A percentile compares a stretch with the other conserved stretches of the same genome.
Evolutionary conservation across 2,797 vertebrate genomes (phyloP).

Genomic region (Amniataba percoides): DNA sequence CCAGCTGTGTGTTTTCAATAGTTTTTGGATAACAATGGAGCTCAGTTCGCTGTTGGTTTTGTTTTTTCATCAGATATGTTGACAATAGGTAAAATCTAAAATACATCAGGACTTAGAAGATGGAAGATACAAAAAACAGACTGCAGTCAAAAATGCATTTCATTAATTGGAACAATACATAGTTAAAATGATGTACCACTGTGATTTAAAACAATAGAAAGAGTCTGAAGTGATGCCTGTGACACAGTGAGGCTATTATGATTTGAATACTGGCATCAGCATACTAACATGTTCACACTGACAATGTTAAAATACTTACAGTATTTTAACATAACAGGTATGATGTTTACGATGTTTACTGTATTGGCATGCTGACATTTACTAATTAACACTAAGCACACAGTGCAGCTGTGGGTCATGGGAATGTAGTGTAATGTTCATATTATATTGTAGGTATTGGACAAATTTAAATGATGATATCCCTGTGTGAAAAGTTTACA

Average conservation of each 20-base stretch:
- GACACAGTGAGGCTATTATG: background rate
- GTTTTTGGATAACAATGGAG: background rate
- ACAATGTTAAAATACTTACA: background rate
- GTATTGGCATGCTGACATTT: background rate
- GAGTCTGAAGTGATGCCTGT: background rate
- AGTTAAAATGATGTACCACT: background rate
- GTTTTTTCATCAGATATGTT: background rate
- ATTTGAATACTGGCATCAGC: background rate
- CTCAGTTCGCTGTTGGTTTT: background rate
- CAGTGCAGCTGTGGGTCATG: background rate
- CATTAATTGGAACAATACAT: background rate
- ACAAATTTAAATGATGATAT: no score
- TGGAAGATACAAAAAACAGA: background rate
- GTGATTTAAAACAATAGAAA: background rate
- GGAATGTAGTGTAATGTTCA: no score
- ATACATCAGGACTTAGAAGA: background rate
- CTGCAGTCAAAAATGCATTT: background rate
- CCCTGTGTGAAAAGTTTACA: no score
- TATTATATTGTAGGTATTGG: background rate
- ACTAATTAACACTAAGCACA: background rate
- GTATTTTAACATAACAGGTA: no score
- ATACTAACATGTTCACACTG: background rate
- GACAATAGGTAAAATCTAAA: background rate
- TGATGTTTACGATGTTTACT: no score
- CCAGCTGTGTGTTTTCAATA: conserved; percentile 5